Evolutionary conservation across 2,797 vertebrate species (phyloP).

Genomic region (Sebastes jordani): DNA sequence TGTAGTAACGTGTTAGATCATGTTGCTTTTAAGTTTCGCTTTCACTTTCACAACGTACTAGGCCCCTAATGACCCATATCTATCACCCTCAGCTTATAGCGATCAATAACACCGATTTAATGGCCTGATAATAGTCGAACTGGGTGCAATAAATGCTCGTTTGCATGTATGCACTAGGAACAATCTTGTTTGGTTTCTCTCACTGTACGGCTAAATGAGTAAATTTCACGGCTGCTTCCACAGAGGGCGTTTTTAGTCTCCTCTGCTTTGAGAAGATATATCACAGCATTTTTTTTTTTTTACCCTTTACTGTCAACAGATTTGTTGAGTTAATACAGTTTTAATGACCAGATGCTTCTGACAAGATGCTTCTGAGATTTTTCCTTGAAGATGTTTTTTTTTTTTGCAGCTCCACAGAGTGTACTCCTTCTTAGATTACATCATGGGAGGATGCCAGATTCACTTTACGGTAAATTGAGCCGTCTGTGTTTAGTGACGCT

Average conservation of each 20-base stretch:
- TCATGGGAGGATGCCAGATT: conserved; percentile 98
- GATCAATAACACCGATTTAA: too few relatives aligned
- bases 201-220: background rate
- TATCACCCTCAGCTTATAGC: too few relatives aligned
- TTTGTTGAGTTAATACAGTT: conserved; percentile 36
- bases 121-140: too few relatives aligned
- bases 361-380: conserved; percentile 9
- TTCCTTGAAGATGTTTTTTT: conserved; percentile 7
- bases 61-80: too few relatives aligned
- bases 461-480: conserved; percentile 92
- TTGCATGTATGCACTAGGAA: background rate
- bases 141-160: background rate
- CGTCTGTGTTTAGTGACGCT: conserved; percentile 24
- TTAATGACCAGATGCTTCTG: conserved; percentile 49
- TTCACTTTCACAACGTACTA: too few relatives aligned
- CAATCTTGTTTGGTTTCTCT: background rate
- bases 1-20: too few relatives aligned
- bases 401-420: conserved; percentile 91
- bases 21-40: too few relatives aligned
- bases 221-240: background rate
- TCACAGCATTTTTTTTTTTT: background rate
- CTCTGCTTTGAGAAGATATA: background rate
- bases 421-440: conserved; percentile 97
- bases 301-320: conserved; percentile 16
- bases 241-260: background rate